Percentiles rank a stretch among this genome's conserved stretches.
Conservation (phyloP, 2,797 vertebrate genomes). For the Microctenopoma lineatum region DNA sequence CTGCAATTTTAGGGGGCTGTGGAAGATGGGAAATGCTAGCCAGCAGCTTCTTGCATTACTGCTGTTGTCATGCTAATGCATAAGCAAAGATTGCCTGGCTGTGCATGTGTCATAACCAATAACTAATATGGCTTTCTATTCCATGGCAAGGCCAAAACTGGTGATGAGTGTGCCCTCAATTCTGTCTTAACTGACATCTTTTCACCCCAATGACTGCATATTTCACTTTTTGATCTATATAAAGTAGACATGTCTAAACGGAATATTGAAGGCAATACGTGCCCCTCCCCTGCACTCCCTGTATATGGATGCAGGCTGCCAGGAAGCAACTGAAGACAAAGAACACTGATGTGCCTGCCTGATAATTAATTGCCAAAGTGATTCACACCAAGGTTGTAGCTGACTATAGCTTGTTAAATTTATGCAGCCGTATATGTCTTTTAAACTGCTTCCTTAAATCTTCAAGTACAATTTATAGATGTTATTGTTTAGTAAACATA, state of each 20-base stretch:
- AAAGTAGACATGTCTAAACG: conserved; percentile 28
- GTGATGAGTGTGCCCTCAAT: conserved; percentile 39
- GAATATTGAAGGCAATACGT: conserved; percentile 9
- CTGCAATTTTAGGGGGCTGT: conserved; percentile 50
- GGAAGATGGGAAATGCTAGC: conserved; percentile 61
- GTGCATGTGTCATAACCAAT: conserved; percentile 45
- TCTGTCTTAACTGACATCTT: conserved; percentile 44
- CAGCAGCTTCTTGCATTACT: conserved; percentile 31
- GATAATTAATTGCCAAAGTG: conserved; percentile 56
- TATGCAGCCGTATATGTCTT: background rate
- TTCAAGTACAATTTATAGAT: too few relatives aligned
- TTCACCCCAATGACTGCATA: conserved; percentile 30
- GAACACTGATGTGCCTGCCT: conserved; percentile 41
- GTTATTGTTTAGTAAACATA: too few relatives aligned
- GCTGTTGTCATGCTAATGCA: conserved; percentile 63
- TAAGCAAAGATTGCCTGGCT: conserved; percentile 21
- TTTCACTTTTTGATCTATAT: conserved; percentile 20
- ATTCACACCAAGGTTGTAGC: too few relatives aligned
- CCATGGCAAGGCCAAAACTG: conserved; percentile 27
- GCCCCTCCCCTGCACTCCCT: conserved; percentile 13
- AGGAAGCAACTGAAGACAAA: conserved; percentile 50
- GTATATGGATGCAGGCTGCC: conserved; percentile 31
- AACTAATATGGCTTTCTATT: conserved; percentile 46
- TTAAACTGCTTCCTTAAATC: conserved; percentile 1
- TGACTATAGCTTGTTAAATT: background rate